A percentile compares a stretch with the other conserved stretches of the same genome.
Evolutionary conservation across 2,113 vertebrate species (phyloP).

Genomic region (Dendrocopos noguchii): DNA sequence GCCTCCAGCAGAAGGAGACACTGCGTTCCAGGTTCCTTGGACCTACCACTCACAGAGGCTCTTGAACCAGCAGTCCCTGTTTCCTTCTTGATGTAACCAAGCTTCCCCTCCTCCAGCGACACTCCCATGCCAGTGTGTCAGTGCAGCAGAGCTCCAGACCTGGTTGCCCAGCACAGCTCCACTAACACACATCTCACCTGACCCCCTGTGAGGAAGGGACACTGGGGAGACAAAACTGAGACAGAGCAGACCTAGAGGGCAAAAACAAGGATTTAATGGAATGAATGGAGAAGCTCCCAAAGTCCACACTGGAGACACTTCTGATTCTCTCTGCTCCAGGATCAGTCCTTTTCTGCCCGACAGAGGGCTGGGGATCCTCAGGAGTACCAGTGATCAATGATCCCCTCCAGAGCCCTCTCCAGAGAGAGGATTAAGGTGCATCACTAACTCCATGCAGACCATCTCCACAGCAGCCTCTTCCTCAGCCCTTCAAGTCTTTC

Average conservation of each 20-base stretch:
- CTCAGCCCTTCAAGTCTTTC: constrained; percentile 22
- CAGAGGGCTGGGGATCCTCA: neutral
- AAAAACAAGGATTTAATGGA: constrained; percentile 74
- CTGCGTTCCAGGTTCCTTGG: neutral
- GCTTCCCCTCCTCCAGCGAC: neutral
- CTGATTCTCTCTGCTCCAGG: neutral
- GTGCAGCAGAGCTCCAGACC: neutral
- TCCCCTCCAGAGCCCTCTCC: neutral
- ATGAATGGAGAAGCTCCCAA: constrained; percentile 22
- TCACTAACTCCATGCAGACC: neutral
- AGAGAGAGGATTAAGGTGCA: constrained; percentile 36
- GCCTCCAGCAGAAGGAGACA: neutral
- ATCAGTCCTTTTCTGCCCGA: constrained; percentile 19
- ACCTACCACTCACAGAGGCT: no score
- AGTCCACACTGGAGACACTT: neutral
- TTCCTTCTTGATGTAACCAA: neutral
- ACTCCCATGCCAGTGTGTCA: neutral
- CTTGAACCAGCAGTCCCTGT: fast-evolving
- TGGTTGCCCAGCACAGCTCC: neutral
- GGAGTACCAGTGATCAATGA: neutral
- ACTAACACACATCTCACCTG: neutral
- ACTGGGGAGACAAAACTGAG: constrained; percentile 1
- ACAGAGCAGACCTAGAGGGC: neutral
- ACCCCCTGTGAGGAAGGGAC: neutral
- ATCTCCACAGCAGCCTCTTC: neutral